Conservation (phyloP, 2,113 vertebrate genomes). For the Gadus macrocephalus region DNA sequence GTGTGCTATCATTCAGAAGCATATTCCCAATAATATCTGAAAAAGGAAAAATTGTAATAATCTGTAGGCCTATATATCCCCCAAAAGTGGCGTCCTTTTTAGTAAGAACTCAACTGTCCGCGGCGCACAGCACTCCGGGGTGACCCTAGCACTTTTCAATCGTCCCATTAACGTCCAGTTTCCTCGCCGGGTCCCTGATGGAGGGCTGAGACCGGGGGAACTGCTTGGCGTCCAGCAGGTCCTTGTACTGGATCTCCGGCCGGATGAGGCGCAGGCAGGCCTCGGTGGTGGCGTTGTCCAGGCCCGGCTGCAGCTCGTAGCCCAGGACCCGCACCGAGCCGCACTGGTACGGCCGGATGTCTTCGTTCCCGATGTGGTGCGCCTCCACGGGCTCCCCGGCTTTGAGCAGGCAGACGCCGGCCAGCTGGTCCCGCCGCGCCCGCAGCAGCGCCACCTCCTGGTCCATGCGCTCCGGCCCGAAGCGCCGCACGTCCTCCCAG, state of each 20-base stretch:
- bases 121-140: constrained; percentile 13
- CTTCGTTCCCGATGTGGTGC: constrained; percentile 74
- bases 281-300: constrained; percentile 67
- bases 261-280: constrained; percentile 80
- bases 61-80: too few relatives aligned
- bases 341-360: constrained; percentile 84
- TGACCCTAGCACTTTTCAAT: constrained; percentile 45
- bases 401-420: constrained; percentile 72
- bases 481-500: constrained; percentile 77
- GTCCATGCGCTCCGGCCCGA: constrained; percentile 72
- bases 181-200: constrained; percentile 15
- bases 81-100: background rate
- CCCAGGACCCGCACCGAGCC: constrained; percentile 82
- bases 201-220: constrained; percentile 57
- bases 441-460: constrained; percentile 72
- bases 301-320: constrained; percentile 74
- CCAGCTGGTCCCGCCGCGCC: constrained; percentile 65
- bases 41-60: background rate
- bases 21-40: background rate
- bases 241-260: constrained; percentile 90
- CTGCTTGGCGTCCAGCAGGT: constrained; percentile 80
- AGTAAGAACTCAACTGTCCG: background rate
- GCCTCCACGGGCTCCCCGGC: constrained; percentile 79
- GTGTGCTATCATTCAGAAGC: background rate
- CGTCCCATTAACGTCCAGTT: constrained; percentile 40